Evolutionary conservation across 2,797 vertebrate genomes (phyloP).

Genomic region (Rhynchotus rufescens): DNA sequence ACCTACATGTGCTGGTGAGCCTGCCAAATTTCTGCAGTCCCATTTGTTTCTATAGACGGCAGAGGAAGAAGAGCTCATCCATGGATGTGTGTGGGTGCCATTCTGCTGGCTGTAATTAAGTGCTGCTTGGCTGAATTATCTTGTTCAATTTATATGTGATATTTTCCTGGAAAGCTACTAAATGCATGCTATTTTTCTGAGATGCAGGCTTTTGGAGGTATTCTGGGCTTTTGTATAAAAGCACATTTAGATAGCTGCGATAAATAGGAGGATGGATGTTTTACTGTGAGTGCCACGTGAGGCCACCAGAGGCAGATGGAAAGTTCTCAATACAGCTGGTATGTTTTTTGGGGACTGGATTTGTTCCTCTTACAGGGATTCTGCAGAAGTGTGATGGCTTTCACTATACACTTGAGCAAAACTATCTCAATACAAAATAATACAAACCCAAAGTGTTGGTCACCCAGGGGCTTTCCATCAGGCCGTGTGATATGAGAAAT

Average conservation of each 20-base stretch:
- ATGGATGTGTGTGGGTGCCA: background rate
- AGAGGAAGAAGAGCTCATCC: background rate
- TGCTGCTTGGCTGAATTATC: conserved; percentile 34
- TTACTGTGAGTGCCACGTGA: background rate
- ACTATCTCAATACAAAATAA: background rate
- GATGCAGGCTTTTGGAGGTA: conserved; percentile 49
- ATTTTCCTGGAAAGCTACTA: conserved; percentile 53
- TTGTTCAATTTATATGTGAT: conserved; percentile 17
- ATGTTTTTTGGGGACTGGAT: background rate
- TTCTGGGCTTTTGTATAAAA: conserved; percentile 34
- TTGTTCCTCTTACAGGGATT: conserved; percentile 40
- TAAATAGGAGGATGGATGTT: background rate
- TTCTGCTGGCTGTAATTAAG: conserved; percentile 17
- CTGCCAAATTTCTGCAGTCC: background rate
- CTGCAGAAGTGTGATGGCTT: conserved; percentile 38
- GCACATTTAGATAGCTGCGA: background rate
- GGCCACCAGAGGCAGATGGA: conserved; percentile 15
- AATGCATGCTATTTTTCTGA: conserved; percentile 40
- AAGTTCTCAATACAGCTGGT: conserved; percentile 3
- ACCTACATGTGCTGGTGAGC: background rate
- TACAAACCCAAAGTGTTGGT: background rate
- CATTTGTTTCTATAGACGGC: background rate
- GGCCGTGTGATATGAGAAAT: background rate
- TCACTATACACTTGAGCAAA: conserved; percentile 22
- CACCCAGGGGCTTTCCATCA: conserved; percentile 48